These are phyloP conservation scores for Cyclophora punctaria DNA, from an alignment of 2,888 invertebrate genomes.

Conservation along the genomic window DNA sequence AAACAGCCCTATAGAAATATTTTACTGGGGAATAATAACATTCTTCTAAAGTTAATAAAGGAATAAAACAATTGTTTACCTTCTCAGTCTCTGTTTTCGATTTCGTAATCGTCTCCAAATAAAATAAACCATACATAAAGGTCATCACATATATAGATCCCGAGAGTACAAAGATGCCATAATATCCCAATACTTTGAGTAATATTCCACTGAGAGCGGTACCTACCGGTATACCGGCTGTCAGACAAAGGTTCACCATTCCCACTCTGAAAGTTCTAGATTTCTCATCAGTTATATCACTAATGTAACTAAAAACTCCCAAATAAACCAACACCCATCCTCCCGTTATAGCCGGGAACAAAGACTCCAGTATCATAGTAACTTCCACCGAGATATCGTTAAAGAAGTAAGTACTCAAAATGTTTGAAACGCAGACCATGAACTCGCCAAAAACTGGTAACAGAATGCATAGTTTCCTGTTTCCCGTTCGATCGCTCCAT, in stretches of 20 bases:
- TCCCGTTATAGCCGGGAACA: conserved; percentile 72
- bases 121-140: conserved; percentile 48
- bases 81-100: conserved; percentile 22
- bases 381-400: conserved; percentile 69
- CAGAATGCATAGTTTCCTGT: conserved; percentile 73
- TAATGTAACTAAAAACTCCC: conserved; percentile 77
- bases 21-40: too few relatives aligned
- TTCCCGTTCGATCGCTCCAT: conserved; percentile 76
- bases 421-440: conserved; percentile 58
- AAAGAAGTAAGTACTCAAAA: conserved; percentile 71
- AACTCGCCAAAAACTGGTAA: conserved; percentile 72
- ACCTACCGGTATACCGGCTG: conserved; percentile 74
- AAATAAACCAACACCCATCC: conserved; percentile 72
- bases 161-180: conserved; percentile 55
- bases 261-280: conserved; percentile 76
- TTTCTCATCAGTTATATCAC: conserved; percentile 72
- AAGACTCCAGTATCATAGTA: conserved; percentile 67
- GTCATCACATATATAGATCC: conserved; percentile 53
- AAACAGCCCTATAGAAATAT: too few relatives aligned
- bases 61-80: conserved; percentile 28
- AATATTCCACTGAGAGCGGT: conserved; percentile 72
- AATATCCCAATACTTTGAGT: conserved; percentile 53
- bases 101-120: conserved; percentile 50
- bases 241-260: conserved; percentile 74
- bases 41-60: too few relatives aligned